Evolutionary conservation across 2,797 vertebrate genomes (phyloP), one percentile per base, ranked within the genome.

Genomic region (Gambelia wislizenii): DNA sequence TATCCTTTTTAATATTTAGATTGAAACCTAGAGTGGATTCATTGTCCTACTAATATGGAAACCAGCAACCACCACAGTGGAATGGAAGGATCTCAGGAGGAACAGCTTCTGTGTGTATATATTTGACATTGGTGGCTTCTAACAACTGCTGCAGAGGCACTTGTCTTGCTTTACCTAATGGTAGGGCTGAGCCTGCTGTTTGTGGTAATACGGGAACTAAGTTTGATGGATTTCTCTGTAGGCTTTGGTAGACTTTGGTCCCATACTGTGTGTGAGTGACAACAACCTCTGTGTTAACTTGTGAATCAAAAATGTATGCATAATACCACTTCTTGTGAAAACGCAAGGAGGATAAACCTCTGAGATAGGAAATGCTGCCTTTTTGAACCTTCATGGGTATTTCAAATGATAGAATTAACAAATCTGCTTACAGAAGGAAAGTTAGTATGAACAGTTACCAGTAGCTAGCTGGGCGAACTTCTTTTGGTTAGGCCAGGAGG

Each of bases 261-360:
- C 30, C 59, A 85, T 87, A 90, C 30, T 91, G 91, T 39, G 87
- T 36, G 88, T 56, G 6, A 76, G 49, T 82, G 54, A 76, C 85
- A 87, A 81, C 90, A 89, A 64, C n/a, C 39, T 91, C 30, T 2
- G 0, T 42, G 84, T 14, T 88, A 93, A 82, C 49, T 89, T 92
- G 42, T 93, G 92, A 93, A 83, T 94, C 92, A 90, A 1, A 87
- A 83, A 89, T 27, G 70, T 61, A 89, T 30, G 75, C 61, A 80
- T 91, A 86, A 84, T 81, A 82, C 49, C 22, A 9, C 81, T 80
- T 72, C 84, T 87, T 82, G 92, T 81, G 79, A 27, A 79, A 81
- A 91, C 74, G 76, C 59, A 36, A 89, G 47, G 25, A 13, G 92
- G 75, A 42, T 91, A 70, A 49, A 89, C 20, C 70, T 44, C 5